phyloP scores from a whole-genome alignment of 2,113 vertebrate species.

The Collichthys lucidus region DNA sequence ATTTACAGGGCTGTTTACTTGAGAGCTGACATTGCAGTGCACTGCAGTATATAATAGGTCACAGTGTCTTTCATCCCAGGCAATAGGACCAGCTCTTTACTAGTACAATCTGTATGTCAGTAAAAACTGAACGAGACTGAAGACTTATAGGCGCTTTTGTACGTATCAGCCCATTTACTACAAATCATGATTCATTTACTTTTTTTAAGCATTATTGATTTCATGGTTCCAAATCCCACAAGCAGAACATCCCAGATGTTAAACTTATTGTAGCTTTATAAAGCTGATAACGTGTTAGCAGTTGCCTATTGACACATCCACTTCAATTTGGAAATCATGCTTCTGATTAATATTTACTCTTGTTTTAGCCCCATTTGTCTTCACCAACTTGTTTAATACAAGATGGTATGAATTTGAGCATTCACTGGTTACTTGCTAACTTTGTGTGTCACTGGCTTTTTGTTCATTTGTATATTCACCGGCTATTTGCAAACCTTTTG shows the following conservation, averaged over 20 bases:
- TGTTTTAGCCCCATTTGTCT: not conserved
- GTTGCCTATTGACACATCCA: not conserved
- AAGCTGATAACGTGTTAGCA: not conserved
- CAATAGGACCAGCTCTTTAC: not conserved
- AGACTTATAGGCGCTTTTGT: not conserved
- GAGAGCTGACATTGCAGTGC: slow-evolving; percentile 46
- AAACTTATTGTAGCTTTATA: not conserved
- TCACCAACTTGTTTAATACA: not conserved
- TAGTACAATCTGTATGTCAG: not conserved
- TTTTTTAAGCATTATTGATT: not conserved
- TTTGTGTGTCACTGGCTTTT: no score
- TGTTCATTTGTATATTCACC: not conserved
- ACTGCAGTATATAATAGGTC: slow-evolving; percentile 46
- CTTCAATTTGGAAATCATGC: not conserved
- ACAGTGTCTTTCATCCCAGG: slow-evolving; percentile 17
- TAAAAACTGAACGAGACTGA: not conserved
- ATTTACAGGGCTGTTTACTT: slow-evolving; percentile 31
- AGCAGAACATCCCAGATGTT: not conserved
- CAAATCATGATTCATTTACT: not conserved
- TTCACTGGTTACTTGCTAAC: not conserved
- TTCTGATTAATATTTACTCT: not conserved
- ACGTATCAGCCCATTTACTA: not conserved
- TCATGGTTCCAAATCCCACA: not conserved
- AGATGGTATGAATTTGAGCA: not conserved
- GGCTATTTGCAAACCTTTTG: no score